phyloP scores from a whole-genome alignment of 2,113 vertebrate species.

The Mobula hypostoma region DNA sequence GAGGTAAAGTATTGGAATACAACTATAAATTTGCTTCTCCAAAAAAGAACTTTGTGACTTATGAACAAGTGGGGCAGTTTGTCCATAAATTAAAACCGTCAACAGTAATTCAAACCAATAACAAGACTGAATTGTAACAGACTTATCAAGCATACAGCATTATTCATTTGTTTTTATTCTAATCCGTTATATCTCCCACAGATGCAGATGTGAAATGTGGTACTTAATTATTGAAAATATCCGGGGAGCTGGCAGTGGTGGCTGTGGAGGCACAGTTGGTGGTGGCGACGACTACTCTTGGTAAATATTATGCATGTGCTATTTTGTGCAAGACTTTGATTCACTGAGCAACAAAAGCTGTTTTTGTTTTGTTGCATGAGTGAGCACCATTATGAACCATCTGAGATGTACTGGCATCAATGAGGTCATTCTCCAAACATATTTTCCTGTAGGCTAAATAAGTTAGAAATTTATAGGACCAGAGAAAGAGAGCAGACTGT shows the following conservation, averaged over 20 bases:
- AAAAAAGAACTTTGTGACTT: not conserved
- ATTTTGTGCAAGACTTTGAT: not conserved
- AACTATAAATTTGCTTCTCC: not conserved
- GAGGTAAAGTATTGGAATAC: not conserved
- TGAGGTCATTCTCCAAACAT: conserved; percentile 23
- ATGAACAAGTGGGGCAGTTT: not conserved
- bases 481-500: too few relatives aligned
- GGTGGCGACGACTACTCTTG: not conserved
- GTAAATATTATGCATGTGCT: conserved; percentile 3
- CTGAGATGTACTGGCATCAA: conserved; percentile 23
- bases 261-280: too few relatives aligned
- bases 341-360: conserved; percentile 1
- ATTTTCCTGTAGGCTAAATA: not conserved
- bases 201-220: not conserved
- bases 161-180: not conserved
- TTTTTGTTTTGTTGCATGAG: conserved; percentile 23
- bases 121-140: not conserved
- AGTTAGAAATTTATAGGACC: not conserved
- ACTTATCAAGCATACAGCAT: not conserved
- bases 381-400: conserved; percentile 13
- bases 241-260: too few relatives aligned
- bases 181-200: not conserved
- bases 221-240: not conserved
- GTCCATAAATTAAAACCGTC: not conserved
- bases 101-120: not conserved